These are phyloP conservation scores for Paratrypauchen microcephalus DNA, from an alignment of 2,797 vertebrate genomes.

Conservation along the genomic window DNA sequence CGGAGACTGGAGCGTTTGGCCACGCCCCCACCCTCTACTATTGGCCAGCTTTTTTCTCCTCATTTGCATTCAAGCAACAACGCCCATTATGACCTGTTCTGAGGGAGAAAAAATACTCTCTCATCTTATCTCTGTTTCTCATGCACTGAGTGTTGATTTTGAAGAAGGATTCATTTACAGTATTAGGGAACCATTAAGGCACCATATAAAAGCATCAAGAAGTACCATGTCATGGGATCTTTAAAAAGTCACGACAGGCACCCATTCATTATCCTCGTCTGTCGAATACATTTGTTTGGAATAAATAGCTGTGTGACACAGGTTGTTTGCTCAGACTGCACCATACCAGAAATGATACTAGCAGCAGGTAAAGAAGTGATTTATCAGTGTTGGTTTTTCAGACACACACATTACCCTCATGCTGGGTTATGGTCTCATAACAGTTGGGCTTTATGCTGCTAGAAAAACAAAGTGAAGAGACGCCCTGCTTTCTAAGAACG, in stretches of 20 bases:
- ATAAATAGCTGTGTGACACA: conserved; percentile 17
- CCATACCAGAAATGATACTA: conserved; percentile 2
- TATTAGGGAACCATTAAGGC: too few relatives aligned
- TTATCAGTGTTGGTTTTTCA: conserved; percentile 9
- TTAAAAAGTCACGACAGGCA: not conserved
- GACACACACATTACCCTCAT: conserved; percentile 9
- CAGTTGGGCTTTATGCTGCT: not conserved
- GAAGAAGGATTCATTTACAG: too few relatives aligned
- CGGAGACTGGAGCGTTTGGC: too few relatives aligned
- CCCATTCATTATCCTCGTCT: conserved; percentile 1
- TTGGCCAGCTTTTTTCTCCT: too few relatives aligned
- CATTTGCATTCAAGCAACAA: too few relatives aligned
- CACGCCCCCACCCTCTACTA: too few relatives aligned
- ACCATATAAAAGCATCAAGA: too few relatives aligned
- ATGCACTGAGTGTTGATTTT: too few relatives aligned
- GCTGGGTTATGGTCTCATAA: not conserved
- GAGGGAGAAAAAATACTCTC: too few relatives aligned
- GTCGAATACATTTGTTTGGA: conserved; percentile 9
- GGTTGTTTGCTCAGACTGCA: conserved; percentile 14
- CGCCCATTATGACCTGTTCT: too few relatives aligned
- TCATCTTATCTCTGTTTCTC: too few relatives aligned
- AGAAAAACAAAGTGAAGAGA: not conserved
- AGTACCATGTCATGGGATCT: too few relatives aligned
- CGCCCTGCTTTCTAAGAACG: not conserved
- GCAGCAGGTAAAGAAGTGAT: conserved; percentile 14